Evolutionary conservation across 2,888 invertebrate species (phyloP).

Genomic region (Noctua comes): DNA sequence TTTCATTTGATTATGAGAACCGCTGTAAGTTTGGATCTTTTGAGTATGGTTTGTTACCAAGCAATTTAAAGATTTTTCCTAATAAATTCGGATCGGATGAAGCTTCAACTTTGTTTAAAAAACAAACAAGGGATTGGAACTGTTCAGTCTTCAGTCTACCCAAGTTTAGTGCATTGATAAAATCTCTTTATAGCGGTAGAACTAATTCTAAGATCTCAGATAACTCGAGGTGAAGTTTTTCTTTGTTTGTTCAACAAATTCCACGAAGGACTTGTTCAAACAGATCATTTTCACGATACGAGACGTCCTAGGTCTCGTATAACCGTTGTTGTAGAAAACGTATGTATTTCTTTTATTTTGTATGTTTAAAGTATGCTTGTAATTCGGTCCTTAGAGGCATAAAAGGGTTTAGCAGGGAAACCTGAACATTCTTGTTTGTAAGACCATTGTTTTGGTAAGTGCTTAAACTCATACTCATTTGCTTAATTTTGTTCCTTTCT

Average conservation of each 20-base stretch:
- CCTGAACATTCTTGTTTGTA: neutral
- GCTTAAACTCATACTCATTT: neutral
- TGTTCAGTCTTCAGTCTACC: neutral
- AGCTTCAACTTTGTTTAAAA: neutral
- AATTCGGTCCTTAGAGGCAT: no score
- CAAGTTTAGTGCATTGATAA: constrained; percentile 2
- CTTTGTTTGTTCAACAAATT: constrained; percentile 38
- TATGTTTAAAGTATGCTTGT: neutral
- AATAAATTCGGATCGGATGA: neutral
- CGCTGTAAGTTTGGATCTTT: neutral
- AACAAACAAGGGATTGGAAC: neutral
- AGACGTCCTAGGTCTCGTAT: constrained; percentile 2
- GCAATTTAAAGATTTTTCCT: neutral
- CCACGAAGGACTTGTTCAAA: constrained; percentile 1
- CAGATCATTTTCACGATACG: constrained; percentile 18
- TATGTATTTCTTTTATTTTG: neutral
- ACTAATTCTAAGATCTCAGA: constrained; percentile 18
- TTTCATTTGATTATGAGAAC: neutral
- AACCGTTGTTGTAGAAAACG: constrained; percentile 23
- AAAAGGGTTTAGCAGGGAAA: neutral
- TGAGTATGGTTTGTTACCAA: neutral
- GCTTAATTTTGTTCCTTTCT: neutral
- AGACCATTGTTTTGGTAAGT: neutral
- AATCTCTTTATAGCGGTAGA: constrained; percentile 8
- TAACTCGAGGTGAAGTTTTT: constrained; percentile 17